phyloP scores from a whole-genome alignment of 53 echinoderm and acorn worm species.

The Crossaster papposus region DNA sequence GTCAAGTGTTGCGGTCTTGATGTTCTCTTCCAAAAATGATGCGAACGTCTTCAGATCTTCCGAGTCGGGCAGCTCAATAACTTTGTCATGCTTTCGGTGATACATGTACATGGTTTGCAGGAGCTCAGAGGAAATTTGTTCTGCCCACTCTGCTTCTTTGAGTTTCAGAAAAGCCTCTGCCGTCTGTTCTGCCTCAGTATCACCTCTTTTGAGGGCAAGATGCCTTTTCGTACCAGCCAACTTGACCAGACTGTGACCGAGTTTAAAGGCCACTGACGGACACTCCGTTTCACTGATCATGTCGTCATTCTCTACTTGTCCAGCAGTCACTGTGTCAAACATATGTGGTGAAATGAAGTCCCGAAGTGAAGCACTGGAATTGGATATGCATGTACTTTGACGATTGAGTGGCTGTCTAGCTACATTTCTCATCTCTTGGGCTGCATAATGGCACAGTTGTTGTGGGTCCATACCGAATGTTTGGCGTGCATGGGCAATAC shows the following conservation, averaged over 20 bases:
- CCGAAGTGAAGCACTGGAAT: constrained; percentile 20
- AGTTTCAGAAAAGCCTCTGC: constrained; percentile 50
- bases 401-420: constrained; percentile 16
- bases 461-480: constrained; percentile 36
- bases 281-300: constrained; percentile 36
- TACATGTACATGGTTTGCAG: background rate
- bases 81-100: constrained; percentile 31
- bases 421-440: constrained; percentile 32
- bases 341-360: constrained; percentile 40
- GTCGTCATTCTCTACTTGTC: background rate
- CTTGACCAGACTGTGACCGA: constrained; percentile 38
- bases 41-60: constrained; percentile 41
- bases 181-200: constrained; percentile 20
- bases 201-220: constrained; percentile 15
- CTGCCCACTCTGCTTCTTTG: constrained; percentile 57
- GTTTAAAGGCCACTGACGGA: constrained; percentile 59
- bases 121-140: constrained; percentile 38
- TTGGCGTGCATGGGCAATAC: background rate
- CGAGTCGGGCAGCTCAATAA: constrained; percentile 31
- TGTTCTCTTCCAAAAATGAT: constrained; percentile 11
- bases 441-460: constrained; percentile 20
- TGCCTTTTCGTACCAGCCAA: constrained; percentile 53
- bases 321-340: constrained; percentile 39
- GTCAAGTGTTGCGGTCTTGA: background rate
- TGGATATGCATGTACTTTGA: too few relatives aligned